Evolutionary conservation across 2,888 invertebrate species (phyloP).

Genomic region (Neoitamus cyanurus): DNA sequence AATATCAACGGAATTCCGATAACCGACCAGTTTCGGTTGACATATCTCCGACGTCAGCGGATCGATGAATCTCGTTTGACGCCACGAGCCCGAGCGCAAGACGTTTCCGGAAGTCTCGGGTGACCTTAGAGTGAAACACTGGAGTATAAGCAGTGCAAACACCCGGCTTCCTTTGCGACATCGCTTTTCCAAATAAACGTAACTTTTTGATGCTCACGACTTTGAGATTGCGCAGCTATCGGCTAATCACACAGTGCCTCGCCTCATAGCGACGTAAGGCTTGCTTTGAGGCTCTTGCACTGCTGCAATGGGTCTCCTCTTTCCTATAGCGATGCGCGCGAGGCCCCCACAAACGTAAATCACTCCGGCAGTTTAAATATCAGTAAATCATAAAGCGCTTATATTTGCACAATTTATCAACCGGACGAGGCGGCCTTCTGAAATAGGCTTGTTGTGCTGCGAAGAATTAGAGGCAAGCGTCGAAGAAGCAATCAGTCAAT

Average conservation of each 20-base stretch:
- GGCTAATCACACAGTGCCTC: neutral
- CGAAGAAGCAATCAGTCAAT: neutral
- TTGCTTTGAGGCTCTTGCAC: neutral
- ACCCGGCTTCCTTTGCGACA: neutral
- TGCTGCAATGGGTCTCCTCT: neutral
- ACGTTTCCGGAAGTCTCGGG: neutral
- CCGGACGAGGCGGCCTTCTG: neutral
- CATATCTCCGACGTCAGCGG: neutral
- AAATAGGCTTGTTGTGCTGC: neutral
- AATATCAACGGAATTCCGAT: neutral
- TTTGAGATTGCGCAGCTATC: neutral
- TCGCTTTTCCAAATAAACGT: neutral
- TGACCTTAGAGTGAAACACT: neutral
- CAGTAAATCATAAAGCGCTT: neutral
- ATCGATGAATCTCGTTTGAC: neutral
- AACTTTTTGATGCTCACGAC: neutral
- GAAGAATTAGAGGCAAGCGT: neutral
- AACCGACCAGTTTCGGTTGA: neutral
- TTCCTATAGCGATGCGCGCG: neutral
- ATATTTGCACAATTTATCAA: neutral
- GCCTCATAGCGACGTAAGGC: neutral
- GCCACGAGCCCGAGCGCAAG: neutral
- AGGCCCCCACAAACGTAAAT: neutral
- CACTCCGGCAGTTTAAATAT: neutral
- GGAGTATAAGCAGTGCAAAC: neutral